Evolutionary conservation across 2,113 vertebrate species (phyloP), one percentile per base, ranked within the genome.

Genomic region (mouse (Mus musculus)): DNA sequence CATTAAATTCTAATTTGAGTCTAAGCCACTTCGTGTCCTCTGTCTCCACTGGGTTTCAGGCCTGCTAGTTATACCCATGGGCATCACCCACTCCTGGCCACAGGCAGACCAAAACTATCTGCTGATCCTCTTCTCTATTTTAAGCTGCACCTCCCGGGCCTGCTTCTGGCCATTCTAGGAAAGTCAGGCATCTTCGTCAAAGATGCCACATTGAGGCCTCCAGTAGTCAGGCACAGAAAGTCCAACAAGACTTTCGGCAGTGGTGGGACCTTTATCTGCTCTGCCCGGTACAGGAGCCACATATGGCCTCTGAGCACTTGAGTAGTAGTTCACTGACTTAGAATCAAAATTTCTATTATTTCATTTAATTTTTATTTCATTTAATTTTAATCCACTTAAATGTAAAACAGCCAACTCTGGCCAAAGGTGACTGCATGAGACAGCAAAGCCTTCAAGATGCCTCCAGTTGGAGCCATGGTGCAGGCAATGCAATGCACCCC

Each of bases 161-260:
- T 88, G 93, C 88, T 96, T 91, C 92, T 95, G 92, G 85, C 80
- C 93, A 92, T 96, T 95, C 93, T 90, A 72, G 63, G 91, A 94
- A 82, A 95, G 63, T 80, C 76, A 88, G 6, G 73, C 65, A 84
- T 96, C 90, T 90, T 69, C 90, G 65, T 49, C 71, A 72, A 88
- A 90, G 90, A 80, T 28, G 42, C 54, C 54, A 90, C 4, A 1
- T 8, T 73, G 3, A 91, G 84, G 28, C 24, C 11, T 65, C 69
- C 14, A 42, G n/a, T 17, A 86, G 75, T 75, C 90, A 80, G 59
- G 49, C 75, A 75, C 56, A 85, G 42, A 28, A 5, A 36, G 9
- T 22, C 77, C 87, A 93, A 3, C 2, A 76, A 92, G 67, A 81
- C 84, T 91, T 87, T 59, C 91, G 72, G n/a, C 71, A 61, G 2